These are phyloP conservation scores for Enteromius radiatus DNA, from an alignment of 2,797 vertebrate genomes.

Conservation along the genomic window DNA sequence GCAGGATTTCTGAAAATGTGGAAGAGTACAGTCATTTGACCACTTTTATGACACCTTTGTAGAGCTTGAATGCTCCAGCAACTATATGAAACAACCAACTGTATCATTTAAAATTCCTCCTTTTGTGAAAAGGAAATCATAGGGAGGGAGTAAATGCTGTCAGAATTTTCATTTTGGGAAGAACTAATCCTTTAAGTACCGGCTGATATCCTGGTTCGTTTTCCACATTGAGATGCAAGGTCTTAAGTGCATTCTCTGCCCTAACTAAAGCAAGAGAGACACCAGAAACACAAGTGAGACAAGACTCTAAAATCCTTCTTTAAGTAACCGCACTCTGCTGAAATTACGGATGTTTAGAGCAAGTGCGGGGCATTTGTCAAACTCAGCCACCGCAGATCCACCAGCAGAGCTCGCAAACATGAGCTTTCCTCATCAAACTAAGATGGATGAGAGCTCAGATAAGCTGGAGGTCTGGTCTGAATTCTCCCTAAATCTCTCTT, in stretches of 20 bases:
- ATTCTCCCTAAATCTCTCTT: constrained; percentile 51
- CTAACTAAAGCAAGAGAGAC: constrained; percentile 32
- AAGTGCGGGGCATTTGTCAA: constrained; percentile 60
- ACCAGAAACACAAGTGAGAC: constrained; percentile 29
- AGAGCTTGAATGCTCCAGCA: not conserved
- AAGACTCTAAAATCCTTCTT: constrained; percentile 39
- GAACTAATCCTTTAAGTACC: constrained; percentile 39
- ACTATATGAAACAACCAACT: not conserved
- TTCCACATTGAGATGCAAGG: constrained; percentile 43
- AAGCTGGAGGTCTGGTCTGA: constrained; percentile 54
- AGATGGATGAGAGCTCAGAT: constrained; percentile 55
- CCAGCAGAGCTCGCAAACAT: constrained; percentile 54
- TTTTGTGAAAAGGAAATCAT: not conserved
- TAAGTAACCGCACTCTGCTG: not conserved
- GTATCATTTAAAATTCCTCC: not conserved
- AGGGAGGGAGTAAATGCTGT: not conserved
- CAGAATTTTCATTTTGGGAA: constrained; percentile 16
- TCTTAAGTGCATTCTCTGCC: constrained; percentile 38
- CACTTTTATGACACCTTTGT: not conserved
- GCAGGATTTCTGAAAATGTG: not conserved
- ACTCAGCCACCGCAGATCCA: constrained; percentile 49
- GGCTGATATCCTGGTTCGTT: constrained; percentile 14
- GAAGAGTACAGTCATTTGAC: not conserved
- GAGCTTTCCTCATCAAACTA: constrained; percentile 45
- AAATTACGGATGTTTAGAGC: constrained; percentile 59